These are phyloP conservation scores for Seira sanloemensis DNA, from an alignment of 2,888 invertebrate genomes.

Conservation along the genomic window DNA sequence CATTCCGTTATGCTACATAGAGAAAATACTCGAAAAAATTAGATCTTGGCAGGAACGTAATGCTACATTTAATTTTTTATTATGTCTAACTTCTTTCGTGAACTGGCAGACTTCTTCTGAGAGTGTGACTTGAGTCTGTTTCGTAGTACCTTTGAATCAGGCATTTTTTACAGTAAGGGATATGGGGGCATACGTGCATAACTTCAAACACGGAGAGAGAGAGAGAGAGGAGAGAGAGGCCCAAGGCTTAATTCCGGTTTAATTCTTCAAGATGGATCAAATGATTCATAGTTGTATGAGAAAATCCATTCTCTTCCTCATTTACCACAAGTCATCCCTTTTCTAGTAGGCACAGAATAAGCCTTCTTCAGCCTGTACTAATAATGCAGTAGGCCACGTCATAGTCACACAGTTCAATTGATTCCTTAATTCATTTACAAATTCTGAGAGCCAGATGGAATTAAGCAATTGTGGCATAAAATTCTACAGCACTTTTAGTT, in stretches of 20 bases:
- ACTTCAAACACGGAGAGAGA: not conserved
- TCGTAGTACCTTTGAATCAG: too few relatives aligned
- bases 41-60: too few relatives aligned
- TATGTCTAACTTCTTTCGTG: too few relatives aligned
- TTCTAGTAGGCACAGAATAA: not conserved
- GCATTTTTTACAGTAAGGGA: not conserved
- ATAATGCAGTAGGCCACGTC: not conserved
- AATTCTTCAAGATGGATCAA: not conserved
- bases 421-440: not conserved
- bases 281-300: not conserved
- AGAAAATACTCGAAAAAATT: constrained; percentile 6
- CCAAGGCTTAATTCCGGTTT: not conserved
- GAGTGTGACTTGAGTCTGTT: too few relatives aligned
- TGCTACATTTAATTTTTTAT: too few relatives aligned
- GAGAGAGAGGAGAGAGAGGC: too few relatives aligned
- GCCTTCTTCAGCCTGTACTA: not conserved
- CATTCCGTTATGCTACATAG: not conserved
- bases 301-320: not conserved
- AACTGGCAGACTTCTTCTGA: too few relatives aligned
- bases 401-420: not conserved
- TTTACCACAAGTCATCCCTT: not conserved
- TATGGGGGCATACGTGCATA: not conserved
- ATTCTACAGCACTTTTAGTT: too few relatives aligned
- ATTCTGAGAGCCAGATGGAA: not conserved
- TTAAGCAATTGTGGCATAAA: not conserved